phyloP scores from a whole-genome alignment of 2,113 vertebrate genomes.

The Leucopsar rothschildi region DNA sequence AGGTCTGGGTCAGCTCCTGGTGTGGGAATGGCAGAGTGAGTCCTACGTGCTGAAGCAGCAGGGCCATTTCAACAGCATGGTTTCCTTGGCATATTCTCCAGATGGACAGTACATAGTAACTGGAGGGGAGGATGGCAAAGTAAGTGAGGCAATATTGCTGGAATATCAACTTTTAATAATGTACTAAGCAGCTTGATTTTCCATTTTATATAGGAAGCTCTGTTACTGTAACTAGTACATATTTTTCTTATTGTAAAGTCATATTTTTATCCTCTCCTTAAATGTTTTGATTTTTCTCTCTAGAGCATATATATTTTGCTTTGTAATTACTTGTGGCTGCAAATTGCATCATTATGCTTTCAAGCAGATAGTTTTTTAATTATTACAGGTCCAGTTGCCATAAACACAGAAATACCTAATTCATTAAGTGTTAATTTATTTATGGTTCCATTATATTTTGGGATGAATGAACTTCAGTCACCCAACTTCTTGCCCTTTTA shows the following conservation, averaged over 20 bases:
- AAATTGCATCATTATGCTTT: not conserved
- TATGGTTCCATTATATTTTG: not conserved
- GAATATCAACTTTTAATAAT: not conserved
- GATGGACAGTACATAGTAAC: constrained; percentile 92
- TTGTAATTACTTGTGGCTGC: not conserved
- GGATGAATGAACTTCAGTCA: not conserved
- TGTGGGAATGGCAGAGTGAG: constrained; percentile 99
- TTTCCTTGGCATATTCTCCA: constrained; percentile 87
- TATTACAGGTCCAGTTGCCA: not conserved
- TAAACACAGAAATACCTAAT: not conserved
- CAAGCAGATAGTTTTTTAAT: not conserved
- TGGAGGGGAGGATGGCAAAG: constrained; percentile 94
- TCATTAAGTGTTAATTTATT: not conserved
- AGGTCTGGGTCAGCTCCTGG: constrained; percentile 94
- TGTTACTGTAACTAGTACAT: not conserved
- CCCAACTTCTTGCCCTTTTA: not conserved
- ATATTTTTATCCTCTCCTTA: not conserved
- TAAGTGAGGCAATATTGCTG: constrained; percentile 45
- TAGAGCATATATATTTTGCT: not conserved
- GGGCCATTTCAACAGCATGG: constrained; percentile 97
- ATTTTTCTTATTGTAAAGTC: not conserved
- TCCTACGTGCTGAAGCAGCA: constrained; percentile 97
- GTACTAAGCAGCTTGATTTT: not conserved
- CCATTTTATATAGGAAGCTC: not conserved
- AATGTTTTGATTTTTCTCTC: not conserved